These are phyloP conservation scores for Microplitis mediator DNA, from an alignment of 1,140 invertebrate genomes.

Conservation along the genomic window DNA sequence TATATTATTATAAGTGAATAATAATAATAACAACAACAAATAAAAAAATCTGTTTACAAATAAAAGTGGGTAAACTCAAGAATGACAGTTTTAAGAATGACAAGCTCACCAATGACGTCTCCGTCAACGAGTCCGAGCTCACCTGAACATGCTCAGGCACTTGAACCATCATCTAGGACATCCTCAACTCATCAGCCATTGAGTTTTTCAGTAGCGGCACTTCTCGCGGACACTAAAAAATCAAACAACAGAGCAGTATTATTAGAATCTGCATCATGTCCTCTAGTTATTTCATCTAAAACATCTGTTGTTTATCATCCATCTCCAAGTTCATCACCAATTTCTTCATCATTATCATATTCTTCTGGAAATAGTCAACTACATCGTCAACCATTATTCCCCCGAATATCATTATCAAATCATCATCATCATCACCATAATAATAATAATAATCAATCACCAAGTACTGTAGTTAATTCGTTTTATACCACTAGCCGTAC, in stretches of 20 bases:
- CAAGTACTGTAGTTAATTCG: too few relatives aligned
- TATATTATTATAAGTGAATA: constrained; percentile 4
- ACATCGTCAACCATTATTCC: not conserved
- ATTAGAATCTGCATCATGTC: constrained; percentile 2
- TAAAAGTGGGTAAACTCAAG: constrained; percentile 12
- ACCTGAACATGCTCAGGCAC: constrained; percentile 44
- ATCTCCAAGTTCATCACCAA: constrained; percentile 36
- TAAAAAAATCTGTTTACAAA: not conserved
- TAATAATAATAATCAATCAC: too few relatives aligned
- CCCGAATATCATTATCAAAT: too few relatives aligned
- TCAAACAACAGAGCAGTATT: not conserved
- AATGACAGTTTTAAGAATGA: constrained; percentile 60
- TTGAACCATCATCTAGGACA: constrained; percentile 38
- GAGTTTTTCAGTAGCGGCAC: constrained; percentile 63
- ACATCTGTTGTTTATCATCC: constrained; percentile 22
- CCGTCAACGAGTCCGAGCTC: constrained; percentile 50
- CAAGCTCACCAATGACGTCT: constrained; percentile 51
- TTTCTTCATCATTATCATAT: constrained; percentile 23
- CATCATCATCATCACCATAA: too few relatives aligned
- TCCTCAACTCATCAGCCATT: constrained; percentile 48
- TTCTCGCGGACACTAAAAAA: constrained; percentile 57
- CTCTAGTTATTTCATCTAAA: not conserved
- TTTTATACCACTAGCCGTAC: not conserved
- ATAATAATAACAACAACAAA: not conserved
- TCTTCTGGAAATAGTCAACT: constrained; percentile 35